phyloP scores from a whole-genome alignment of 2,797 vertebrate species.

The Oceanodroma leucorhoa region DNA sequence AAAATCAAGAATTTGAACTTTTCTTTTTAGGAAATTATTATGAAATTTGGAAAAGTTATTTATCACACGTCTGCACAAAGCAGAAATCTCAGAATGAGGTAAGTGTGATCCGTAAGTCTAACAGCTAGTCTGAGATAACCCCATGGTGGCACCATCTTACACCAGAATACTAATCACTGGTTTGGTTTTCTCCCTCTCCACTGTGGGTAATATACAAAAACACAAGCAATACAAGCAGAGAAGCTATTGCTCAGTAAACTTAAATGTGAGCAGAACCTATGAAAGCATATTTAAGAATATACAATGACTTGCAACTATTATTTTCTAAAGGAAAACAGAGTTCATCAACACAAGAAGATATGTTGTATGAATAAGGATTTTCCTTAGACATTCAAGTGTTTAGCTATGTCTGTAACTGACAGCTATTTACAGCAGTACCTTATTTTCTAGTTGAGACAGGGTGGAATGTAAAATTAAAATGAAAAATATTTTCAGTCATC shows the following conservation, averaged over 20 bases:
- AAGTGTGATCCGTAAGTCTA: background rate
- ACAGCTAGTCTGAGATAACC: background rate
- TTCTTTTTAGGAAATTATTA: background rate
- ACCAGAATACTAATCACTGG: background rate
- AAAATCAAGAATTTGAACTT: background rate
- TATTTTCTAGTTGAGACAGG: background rate
- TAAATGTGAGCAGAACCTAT: background rate
- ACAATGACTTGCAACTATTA: background rate
- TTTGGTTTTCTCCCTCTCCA: background rate
- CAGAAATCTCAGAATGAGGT: background rate
- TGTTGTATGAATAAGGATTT: background rate
- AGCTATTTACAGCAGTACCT: background rate
- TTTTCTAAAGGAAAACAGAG: background rate
- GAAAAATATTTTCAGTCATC: background rate
- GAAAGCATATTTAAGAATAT: background rate
- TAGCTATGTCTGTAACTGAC: background rate
- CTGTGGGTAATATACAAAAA: background rate
- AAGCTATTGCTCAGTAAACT: background rate
- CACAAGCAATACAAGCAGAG: background rate
- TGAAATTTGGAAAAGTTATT: background rate
- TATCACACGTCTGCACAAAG: background rate
- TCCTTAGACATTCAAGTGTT: background rate
- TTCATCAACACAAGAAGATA: background rate
- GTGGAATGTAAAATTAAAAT: background rate
- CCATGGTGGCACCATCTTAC: background rate